phyloP scores from a whole-genome alignment of 2,113 vertebrate species.

The Alouatta palliata region DNA sequence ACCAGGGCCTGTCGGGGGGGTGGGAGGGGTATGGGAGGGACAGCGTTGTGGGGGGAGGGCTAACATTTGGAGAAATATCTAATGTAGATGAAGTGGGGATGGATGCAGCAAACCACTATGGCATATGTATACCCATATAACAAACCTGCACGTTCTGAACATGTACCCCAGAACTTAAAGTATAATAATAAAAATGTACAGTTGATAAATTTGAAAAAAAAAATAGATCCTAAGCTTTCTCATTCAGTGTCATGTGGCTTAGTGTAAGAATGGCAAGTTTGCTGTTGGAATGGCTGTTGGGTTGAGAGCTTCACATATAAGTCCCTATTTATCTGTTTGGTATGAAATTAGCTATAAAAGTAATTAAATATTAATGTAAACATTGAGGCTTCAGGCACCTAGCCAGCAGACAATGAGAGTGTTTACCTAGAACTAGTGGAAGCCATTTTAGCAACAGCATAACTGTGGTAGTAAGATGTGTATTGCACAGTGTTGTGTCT shows the following conservation, averaged over 20 bases:
- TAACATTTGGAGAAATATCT: too few species aligned
- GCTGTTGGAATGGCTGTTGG: fast-evolving
- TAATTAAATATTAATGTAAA: not conserved
- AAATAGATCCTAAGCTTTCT: not conserved
- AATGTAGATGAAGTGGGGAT: too few species aligned
- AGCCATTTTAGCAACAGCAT: not conserved
- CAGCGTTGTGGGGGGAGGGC: too few species aligned
- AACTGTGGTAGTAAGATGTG: not conserved
- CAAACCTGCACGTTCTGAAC: too few species aligned
- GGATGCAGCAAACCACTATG: too few species aligned
- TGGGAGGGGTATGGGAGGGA: too few species aligned
- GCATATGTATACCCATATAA: too few species aligned
- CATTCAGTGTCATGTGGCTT: not conserved
- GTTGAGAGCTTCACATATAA: not conserved
- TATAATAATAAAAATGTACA: too few species aligned
- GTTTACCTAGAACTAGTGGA: not conserved
- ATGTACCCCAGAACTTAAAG: too few species aligned
- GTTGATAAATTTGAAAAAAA: too few species aligned
- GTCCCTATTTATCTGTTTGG: not conserved
- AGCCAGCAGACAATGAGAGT: not conserved
- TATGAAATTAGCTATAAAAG: not conserved
- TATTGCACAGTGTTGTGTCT: not conserved
- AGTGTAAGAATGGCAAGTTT: not conserved
- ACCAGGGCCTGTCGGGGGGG: too few species aligned
- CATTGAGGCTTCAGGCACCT: not conserved